A percentile compares a stretch with the other conserved stretches of the same genome.
Evolutionary conservation across 1,140 invertebrate species (phyloP).

Genomic region (Drosophila lowei): DNA sequence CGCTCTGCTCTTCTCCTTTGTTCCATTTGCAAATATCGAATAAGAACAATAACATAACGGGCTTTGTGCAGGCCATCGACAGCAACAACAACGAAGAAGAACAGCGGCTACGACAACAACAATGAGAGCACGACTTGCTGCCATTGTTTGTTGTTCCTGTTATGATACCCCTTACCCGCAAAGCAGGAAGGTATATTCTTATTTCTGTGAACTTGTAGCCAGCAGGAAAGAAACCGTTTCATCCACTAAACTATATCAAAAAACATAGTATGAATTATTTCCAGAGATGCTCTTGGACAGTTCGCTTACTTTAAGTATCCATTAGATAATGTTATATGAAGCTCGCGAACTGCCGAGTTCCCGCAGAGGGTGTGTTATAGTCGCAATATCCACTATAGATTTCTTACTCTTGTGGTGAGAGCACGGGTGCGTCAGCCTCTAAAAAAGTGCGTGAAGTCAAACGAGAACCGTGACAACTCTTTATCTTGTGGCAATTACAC

Average conservation of each 20-base stretch:
- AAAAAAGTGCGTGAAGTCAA: constrained; percentile 30
- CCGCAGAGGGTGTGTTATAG: not conserved
- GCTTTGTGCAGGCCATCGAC: constrained; percentile 46
- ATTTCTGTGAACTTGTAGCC: no score
- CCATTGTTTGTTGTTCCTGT: constrained; percentile 4
- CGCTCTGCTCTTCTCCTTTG: constrained; percentile 50
- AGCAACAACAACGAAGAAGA: constrained; percentile 31
- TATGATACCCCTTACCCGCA: no score
- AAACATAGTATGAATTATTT: no score
- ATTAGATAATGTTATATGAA: no score
- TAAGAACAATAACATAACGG: constrained; percentile 67
- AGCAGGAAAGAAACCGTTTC: no score
- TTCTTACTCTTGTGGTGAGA: no score
- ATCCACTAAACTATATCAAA: no score
- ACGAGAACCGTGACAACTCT: constrained; percentile 27
- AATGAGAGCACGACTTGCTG: constrained; percentile 13
- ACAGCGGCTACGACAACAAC: no score
- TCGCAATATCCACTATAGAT: not conserved
- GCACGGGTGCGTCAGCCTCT: constrained; percentile 22
- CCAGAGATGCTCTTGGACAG: no score
- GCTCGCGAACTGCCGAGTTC: no score
- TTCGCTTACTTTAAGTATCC: no score
- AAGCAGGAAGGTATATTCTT: no score
- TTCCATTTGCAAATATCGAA: constrained; percentile 53
- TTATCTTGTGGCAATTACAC: constrained; percentile 57